Evolutionary conservation across 2,888 invertebrate genomes (phyloP), one percentile per base, ranked within the genome.

Genomic region (Lycia hirtaria): DNA sequence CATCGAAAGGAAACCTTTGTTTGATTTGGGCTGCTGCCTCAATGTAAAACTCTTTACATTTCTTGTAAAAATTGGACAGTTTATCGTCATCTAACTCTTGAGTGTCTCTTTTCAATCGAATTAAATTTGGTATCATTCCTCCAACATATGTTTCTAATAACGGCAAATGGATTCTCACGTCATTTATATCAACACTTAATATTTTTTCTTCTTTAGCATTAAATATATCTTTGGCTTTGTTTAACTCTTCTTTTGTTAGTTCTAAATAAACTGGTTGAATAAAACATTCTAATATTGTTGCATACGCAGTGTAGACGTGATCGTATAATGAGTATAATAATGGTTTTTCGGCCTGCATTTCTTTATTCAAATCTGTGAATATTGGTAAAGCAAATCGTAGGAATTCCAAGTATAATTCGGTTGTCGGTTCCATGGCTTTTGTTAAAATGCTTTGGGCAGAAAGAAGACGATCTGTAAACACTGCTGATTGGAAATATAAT

Each of bases 351-450:
- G 12, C 4, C 22, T 22, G 38, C 38, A 38, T 38, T 38, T 38
- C 38, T 38, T 38, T 38, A 12, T 38, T 38, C 1, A 38, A 12
- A 22, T 38, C 38, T 0, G 38, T 38, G 12, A 38, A 38, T 38
- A 22, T 38, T 1, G 38, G 38, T 12, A 38, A 38, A 3, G 20
- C 38, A 22, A 38, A 38, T 38, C 22, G 10, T 3, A 38, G 9
- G 22, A 38, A 38, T 3, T 37, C 22, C 0, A 22, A 4, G 22
- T 22, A 22, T 2, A 38, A 12, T n/a, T 38, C 22, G 10, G 38
- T 38, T 12, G 22, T 22, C 12, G 20, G 22, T 38, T 38, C 22
- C 2, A 22, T 10, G 22, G 38, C 22, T n/a, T 38, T 38, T n/a
- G 22, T 38, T 2, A 38, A 12, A 38, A 38, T 38, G 20, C n/a